A percentile compares a stretch with the other conserved stretches of the same genome.
These are phyloP conservation scores for Martes martes DNA, from an alignment of 2,113 vertebrate genomes.

Conservation along the genomic window DNA sequence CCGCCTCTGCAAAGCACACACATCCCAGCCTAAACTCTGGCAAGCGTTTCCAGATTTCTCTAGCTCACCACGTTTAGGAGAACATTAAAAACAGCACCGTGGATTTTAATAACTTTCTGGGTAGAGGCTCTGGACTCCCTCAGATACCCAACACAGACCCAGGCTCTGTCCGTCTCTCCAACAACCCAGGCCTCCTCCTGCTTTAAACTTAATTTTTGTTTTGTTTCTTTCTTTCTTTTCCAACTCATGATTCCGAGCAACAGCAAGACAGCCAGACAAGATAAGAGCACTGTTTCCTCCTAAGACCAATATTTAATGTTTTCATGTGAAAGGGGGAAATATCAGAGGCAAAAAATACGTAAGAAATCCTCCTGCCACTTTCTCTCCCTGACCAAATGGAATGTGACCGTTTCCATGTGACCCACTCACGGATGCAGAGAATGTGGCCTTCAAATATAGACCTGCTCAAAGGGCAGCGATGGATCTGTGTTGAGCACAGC, in stretches of 20 bases:
- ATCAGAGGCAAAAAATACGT: neutral
- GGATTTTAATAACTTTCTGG: conserved; percentile 5
- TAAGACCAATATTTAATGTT: neutral
- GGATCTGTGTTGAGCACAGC: conserved; percentile 29
- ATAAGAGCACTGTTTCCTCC: neutral
- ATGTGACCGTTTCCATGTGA: neutral
- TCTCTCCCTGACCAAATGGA: conserved; percentile 6
- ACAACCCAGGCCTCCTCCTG: neutral
- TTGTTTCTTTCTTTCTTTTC: neutral
- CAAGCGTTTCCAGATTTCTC: neutral
- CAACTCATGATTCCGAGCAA: neutral
- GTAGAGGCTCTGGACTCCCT: neutral
- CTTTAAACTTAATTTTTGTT: neutral
- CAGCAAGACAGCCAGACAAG: neutral
- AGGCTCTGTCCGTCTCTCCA: neutral
- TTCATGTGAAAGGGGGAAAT: neutral
- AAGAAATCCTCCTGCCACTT: neutral
- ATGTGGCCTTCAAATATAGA: conserved; percentile 61
- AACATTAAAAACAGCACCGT: neutral
- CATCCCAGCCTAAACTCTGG: neutral
- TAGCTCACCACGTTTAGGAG: neutral
- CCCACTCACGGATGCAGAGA: conserved; percentile 22
- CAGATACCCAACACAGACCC: neutral
- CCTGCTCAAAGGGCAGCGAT: conserved; percentile 57
- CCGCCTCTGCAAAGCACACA: neutral